Evolutionary conservation across 1,140 invertebrate genomes (phyloP), one percentile per base, ranked within the genome.

Genomic region (Drosophila virilis): DNA sequence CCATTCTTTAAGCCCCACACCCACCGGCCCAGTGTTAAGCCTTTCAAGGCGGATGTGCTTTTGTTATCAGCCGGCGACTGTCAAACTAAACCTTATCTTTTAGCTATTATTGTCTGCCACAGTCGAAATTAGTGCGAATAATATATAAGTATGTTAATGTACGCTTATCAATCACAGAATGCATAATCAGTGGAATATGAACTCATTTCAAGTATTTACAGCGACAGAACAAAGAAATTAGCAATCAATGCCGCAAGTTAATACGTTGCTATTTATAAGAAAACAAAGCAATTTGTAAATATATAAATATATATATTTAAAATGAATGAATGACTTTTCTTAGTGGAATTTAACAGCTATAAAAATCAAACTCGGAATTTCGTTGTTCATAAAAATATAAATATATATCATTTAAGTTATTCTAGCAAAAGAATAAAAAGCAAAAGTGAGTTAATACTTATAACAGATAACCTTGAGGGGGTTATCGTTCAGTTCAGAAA

Each of bases 171-270:
- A 35, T 15, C 13, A 37, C 17, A 4, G 37, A 40, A 6, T 3
- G 12, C 32, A 51, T 52, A 55, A 42, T 46, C 28, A 12, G 50
- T 32, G 40, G 37, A n/a, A 65, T 54, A n/a, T 54, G 10, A 40
- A 40, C 8, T 43, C 42, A 50, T 45, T 57, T 45, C 10, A 38
- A 60, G 22, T 69, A 52, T 33, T 64, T 52, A 52, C 15, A 62
- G 33, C 35, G n/a, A 48, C 5, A 57, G 8, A 8, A 45, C 33
- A 70, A 38, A 17, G 45, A 33, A 52, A 69, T 51, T 17, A 48
- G 10, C 17, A 9, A 22, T 50, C 17, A 50, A 50, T 22, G 35
- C 6, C 45, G 43, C 37, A 35, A 40, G 28, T 48, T 15, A 50
- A 58, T 50, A 67, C 13, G 9, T 33, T 13, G 3, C 33, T 32